Percentiles rank a stretch among this genome's conserved stretches.
Conservation (phyloP, 2,888 invertebrate species). For the Tipula vernalis region DNA sequence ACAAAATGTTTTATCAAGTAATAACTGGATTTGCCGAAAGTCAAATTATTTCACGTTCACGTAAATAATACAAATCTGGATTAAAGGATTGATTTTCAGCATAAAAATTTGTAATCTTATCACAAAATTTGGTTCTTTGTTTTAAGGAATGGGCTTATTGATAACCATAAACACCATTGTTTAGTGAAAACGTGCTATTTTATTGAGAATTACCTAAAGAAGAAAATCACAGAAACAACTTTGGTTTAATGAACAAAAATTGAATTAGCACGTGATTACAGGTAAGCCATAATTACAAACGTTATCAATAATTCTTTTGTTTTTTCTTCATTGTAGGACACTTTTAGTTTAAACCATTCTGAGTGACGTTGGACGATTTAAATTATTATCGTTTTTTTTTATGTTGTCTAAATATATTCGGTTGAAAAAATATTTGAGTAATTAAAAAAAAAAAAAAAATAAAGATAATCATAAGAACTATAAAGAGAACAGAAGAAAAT, state of each 20-base stretch:
- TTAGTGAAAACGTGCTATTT: neutral
- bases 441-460: neutral
- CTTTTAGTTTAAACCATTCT: too few relatives aligned
- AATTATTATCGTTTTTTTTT: neutral
- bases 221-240: neutral
- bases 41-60: neutral
- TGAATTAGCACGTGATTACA: neutral
- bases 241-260: neutral
- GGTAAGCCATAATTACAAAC: neutral
- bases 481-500: neutral
- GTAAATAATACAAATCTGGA: neutral
- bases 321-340: too few relatives aligned
- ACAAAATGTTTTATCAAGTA: neutral
- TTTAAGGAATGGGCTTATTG: neutral
- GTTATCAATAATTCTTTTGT: too few relatives aligned
- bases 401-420: neutral
- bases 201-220: neutral
- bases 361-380: too few relatives aligned
- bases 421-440: neutral
- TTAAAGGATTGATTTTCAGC: neutral
- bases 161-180: neutral
- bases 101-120: neutral
- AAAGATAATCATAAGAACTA: neutral
- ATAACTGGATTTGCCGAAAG: neutral
- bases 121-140: neutral